Evolutionary conservation across 2,888 invertebrate species (phyloP).

Genomic region (Alsophila aescularia): DNA sequence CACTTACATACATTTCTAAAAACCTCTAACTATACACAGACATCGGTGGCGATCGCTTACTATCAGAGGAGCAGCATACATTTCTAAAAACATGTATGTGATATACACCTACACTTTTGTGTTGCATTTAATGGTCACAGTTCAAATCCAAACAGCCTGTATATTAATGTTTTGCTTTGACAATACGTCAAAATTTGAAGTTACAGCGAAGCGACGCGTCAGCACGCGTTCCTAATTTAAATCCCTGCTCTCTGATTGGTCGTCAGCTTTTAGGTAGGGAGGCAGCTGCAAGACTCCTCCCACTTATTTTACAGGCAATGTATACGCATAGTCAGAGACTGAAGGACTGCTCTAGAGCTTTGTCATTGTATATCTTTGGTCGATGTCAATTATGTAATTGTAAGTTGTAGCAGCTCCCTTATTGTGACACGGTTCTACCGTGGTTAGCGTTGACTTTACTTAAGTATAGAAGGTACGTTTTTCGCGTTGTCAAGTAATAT

Average conservation of each 20-base stretch:
- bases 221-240: conserved; percentile 71
- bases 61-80: too few species aligned
- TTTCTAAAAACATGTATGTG: too few species aligned
- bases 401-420: neutral
- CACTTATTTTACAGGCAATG: conserved; percentile 44
- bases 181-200: conserved; percentile 70
- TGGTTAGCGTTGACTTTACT: neutral
- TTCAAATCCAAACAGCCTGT: conserved; percentile 49
- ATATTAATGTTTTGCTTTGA: conserved; percentile 58
- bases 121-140: too few species aligned
- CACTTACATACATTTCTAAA: too few species aligned
- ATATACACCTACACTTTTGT: too few species aligned
- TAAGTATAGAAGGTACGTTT: neutral
- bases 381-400: neutral
- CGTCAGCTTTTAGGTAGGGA: conserved; percentile 36
- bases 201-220: conserved; percentile 63
- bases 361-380: neutral
- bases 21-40: too few species aligned
- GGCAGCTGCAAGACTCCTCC: conserved; percentile 48
- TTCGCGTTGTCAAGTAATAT: neutral
- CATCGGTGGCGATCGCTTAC: too few species aligned
- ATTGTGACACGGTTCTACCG: neutral
- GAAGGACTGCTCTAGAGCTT: conserved; percentile 1
- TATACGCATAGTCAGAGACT: conserved; percentile 51
- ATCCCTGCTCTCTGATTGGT: conserved; percentile 57